Conservation (phyloP, 2,797 vertebrate genomes). For the Acanthis flammea region DNA sequence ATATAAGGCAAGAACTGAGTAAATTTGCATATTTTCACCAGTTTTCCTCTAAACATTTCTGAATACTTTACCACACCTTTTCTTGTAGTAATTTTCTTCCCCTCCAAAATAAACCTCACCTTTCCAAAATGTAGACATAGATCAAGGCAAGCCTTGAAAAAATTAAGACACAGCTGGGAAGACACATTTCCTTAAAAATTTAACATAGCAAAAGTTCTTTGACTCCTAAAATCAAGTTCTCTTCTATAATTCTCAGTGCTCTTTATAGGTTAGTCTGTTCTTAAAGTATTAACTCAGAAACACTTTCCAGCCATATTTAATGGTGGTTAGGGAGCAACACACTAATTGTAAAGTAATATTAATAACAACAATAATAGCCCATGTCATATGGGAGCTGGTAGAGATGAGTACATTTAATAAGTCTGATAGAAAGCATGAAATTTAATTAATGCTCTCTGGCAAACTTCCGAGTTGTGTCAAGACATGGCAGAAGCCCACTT, state of each 20-base stretch:
- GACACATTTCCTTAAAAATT: background rate
- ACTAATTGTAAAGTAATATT: constrained; percentile 23
- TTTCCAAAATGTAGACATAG: background rate
- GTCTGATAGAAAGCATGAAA: constrained; percentile 50
- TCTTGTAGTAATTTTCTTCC: background rate
- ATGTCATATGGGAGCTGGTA: constrained; percentile 28
- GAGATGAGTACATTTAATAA: constrained; percentile 33
- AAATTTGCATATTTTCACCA: background rate
- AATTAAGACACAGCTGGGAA: background rate
- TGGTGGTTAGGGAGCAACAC: background rate
- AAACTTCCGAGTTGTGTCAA: constrained; percentile 25
- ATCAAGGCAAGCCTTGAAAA: background rate
- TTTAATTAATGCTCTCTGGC: constrained; percentile 49
- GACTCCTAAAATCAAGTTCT: background rate
- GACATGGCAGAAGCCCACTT: background rate
- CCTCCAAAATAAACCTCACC: background rate
- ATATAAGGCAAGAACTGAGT: background rate
- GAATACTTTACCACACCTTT: background rate
- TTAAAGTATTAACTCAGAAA: background rate
- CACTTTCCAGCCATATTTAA: background rate
- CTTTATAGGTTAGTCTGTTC: background rate
- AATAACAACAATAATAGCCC: background rate
- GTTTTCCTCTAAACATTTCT: background rate
- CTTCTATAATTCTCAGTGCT: background rate
- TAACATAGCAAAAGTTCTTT: background rate